A percentile compares a stretch with the other conserved stretches of the same genome.
Evolutionary conservation across 2,888 invertebrate genomes (phyloP).

Genomic region (Cremastobaeus sp.): DNA sequence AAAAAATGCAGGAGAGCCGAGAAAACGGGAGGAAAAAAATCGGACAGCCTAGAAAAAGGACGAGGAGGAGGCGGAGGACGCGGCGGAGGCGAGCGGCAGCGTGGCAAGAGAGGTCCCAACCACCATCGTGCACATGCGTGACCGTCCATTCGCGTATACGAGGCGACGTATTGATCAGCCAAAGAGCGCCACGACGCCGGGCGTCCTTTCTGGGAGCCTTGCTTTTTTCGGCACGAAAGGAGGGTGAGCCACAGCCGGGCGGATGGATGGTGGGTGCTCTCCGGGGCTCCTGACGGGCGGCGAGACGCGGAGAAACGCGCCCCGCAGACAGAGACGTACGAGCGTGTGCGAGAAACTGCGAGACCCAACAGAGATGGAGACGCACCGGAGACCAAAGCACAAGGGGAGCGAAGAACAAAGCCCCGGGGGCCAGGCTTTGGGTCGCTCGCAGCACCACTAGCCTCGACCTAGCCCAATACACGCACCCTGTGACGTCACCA

Average conservation of each 20-base stretch:
- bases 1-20: slow-evolving; percentile 74
- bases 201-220: slow-evolving; percentile 78
- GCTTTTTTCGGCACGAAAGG: slow-evolving; percentile 71
- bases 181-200: slow-evolving; percentile 78
- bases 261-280: slow-evolving; percentile 55
- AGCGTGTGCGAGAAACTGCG: slow-evolving; percentile 24
- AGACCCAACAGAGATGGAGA: slow-evolving; percentile 24
- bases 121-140: slow-evolving; percentile 77
- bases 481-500: slow-evolving; percentile 7
- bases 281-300: slow-evolving; percentile 58
- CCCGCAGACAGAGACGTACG: slow-evolving; percentile 50
- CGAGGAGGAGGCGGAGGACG: slow-evolving; percentile 54
- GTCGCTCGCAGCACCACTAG: slow-evolving; percentile 9
- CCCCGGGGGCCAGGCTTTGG: slow-evolving; percentile 34
- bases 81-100: slow-evolving; percentile 53
- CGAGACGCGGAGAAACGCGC: slow-evolving; percentile 49
- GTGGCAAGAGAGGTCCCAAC: slow-evolving; percentile 62
- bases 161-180: slow-evolving; percentile 78
- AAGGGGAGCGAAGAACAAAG: slow-evolving; percentile 12
- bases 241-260: slow-evolving; percentile 48
- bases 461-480: slow-evolving; percentile 37
- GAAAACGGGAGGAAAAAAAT: slow-evolving; percentile 73
- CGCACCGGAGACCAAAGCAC: slow-evolving; percentile 31
- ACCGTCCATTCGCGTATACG: slow-evolving; percentile 77
- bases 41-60: slow-evolving; percentile 68